phyloP scores from a whole-genome alignment of 2,113 vertebrate species.

The Etia nguti region DNA sequence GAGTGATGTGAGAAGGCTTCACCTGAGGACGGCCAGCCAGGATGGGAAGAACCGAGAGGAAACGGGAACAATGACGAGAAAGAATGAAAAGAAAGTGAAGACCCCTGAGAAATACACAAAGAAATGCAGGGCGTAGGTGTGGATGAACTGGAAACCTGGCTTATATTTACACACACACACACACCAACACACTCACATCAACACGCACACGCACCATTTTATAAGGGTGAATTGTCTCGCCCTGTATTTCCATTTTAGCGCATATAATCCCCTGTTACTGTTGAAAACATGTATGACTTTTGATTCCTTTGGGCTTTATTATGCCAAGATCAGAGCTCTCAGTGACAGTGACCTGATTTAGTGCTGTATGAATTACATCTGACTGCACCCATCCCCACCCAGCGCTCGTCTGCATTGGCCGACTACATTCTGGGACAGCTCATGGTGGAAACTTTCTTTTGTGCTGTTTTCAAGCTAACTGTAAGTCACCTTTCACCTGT shows the following conservation, averaged over 20 bases:
- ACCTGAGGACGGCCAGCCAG: conserved; percentile 35
- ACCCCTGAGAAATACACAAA: conserved; percentile 70
- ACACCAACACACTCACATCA: neutral
- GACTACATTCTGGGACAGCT: neutral
- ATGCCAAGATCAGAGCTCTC: conserved; percentile 16
- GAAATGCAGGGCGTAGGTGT: conserved; percentile 45
- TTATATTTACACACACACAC: neutral
- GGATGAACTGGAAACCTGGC: conserved; percentile 42
- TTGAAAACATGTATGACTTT: neutral
- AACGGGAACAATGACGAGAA: conserved; percentile 55
- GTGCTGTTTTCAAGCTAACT: neutral
- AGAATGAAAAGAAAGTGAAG: conserved; percentile 66
- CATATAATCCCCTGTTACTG: neutral
- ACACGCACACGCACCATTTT: neutral
- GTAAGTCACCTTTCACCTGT: neutral
- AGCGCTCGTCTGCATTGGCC: neutral
- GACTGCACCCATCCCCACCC: neutral
- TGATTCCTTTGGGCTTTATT: neutral
- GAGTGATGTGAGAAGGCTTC: conserved; percentile 40
- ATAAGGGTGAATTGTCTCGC: neutral
- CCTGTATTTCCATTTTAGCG: neutral
- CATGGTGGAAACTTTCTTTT: neutral
- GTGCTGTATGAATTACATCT: neutral
- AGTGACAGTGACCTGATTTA: conserved; percentile 28
- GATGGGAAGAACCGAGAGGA: conserved; percentile 25